A percentile compares a stretch with the other conserved stretches of the same genome.
phyloP scores from a whole-genome alignment of 2,797 vertebrate species.

The Zalophus californianus region DNA sequence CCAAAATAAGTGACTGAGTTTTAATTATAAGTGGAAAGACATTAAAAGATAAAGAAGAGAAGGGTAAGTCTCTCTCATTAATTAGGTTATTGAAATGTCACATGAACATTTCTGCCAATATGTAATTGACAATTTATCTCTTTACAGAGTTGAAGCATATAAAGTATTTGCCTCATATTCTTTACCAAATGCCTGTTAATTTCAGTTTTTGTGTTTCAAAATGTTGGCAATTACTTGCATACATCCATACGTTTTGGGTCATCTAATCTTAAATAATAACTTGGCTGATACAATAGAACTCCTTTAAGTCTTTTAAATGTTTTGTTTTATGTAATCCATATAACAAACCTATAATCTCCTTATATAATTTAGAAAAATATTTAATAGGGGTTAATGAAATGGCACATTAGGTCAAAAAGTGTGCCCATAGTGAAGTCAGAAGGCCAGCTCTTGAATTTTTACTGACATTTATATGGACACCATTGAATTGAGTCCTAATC shows the following conservation, averaged over 20 bases:
- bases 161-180: background rate
- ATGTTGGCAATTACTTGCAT: background rate
- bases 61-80: background rate
- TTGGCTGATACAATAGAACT: background rate
- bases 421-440: background rate
- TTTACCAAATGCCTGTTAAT: background rate
- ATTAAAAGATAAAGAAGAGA: background rate
- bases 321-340: background rate
- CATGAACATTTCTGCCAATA: background rate
- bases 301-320: background rate
- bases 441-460: background rate
- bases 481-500: background rate
- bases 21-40: background rate
- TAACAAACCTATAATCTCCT: background rate
- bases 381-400: background rate
- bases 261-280: background rate
- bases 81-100: background rate
- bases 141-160: background rate
- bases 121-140: background rate
- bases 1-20: background rate
- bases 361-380: background rate
- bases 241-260: background rate
- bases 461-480: conserved; percentile 16
- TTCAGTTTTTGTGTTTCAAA: background rate
- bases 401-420: background rate